A percentile compares a stretch with the other conserved stretches of the same genome.
phyloP scores from a whole-genome alignment of 2,888 invertebrate genomes.

The Graphium colonna region DNA sequence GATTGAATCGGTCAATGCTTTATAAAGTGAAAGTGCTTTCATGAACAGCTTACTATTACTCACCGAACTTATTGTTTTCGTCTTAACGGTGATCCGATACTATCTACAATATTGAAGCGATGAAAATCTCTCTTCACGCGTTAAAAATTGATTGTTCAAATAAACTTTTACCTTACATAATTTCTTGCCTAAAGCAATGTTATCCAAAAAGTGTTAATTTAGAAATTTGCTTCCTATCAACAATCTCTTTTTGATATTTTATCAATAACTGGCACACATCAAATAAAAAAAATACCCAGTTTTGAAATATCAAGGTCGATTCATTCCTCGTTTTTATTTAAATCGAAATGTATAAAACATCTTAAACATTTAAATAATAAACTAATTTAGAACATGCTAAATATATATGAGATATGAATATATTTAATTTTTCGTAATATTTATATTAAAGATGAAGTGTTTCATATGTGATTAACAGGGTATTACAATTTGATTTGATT shows the following conservation, averaged over 20 bases:
- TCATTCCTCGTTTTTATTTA: no score
- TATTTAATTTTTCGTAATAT: background rate
- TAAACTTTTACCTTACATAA: conserved; percentile 22
- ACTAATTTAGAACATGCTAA: no score
- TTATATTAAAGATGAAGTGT: no score
- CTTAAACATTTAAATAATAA: no score
- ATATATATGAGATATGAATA: no score
- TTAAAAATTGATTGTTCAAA: conserved; percentile 19
- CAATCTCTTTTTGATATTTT: background rate
- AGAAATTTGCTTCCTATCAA: conserved; percentile 7
- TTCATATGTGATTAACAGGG: no score
- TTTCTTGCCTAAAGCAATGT: conserved; percentile 1
- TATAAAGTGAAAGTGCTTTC: conserved; percentile 19
- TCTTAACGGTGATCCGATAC: conserved; percentile 12
- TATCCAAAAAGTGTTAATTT: conserved; percentile 8
- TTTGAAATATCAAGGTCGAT: conserved; percentile 1
- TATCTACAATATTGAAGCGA: conserved; percentile 9
- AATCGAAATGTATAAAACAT: no score
- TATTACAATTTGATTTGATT: no score
- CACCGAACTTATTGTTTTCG: conserved; percentile 12
- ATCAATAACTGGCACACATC: no score
- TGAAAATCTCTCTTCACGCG: conserved; percentile 17
- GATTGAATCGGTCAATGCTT: conserved; percentile 15
- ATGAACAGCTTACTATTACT: background rate
- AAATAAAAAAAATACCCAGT: no score